Conservation (phyloP, 2,113 vertebrate genomes). For the Etheostoma spectabile region DNA sequence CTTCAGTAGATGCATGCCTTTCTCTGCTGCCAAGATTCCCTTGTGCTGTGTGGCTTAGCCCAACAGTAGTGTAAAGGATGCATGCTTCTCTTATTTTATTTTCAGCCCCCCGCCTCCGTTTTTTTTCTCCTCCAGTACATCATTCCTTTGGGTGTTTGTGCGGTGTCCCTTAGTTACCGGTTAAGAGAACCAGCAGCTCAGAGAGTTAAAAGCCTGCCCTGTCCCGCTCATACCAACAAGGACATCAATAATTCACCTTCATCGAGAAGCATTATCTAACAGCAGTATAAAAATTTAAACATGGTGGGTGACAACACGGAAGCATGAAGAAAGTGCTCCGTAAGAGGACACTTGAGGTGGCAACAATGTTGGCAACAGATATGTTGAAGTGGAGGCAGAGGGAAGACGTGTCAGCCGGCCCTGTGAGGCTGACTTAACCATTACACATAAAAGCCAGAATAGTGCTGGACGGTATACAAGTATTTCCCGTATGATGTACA, state of each 20-base stretch:
- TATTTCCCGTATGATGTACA: too few species aligned
- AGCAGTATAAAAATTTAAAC: slow-evolving; percentile 80
- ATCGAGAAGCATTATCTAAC: slow-evolving; percentile 85
- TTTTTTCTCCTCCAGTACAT: slow-evolving; percentile 73
- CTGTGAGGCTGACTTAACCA: slow-evolving; percentile 42
- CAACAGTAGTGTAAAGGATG: slow-evolving; percentile 71
- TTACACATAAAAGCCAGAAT: slow-evolving; percentile 49
- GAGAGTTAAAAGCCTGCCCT: slow-evolving; percentile 83
- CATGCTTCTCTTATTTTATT: slow-evolving; percentile 80
- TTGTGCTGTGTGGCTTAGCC: slow-evolving; percentile 67
- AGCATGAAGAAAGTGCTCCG: slow-evolving; percentile 69
- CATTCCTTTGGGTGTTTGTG: slow-evolving; percentile 84
- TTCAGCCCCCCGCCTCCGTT: slow-evolving; percentile 67
- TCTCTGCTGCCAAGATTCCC: slow-evolving; percentile 65
- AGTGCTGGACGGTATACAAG: too few species aligned
- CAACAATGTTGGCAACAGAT: slow-evolving; percentile 32
- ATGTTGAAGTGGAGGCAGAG: slow-evolving; percentile 36
- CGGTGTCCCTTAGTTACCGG: slow-evolving; percentile 83
- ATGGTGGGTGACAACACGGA: slow-evolving; percentile 78
- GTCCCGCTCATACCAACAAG: slow-evolving; percentile 82
- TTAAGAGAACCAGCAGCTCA: slow-evolving; percentile 73
- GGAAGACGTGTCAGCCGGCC: neutral
- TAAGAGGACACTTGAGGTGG: slow-evolving; percentile 75
- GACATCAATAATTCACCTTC: slow-evolving; percentile 84
- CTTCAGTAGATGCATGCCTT: slow-evolving; percentile 67